Percentiles rank a stretch among this genome's conserved stretches.
These are phyloP conservation scores for Drosophila macrothrix DNA, from an alignment of 2,888 invertebrate genomes.

Conservation along the genomic window DNA sequence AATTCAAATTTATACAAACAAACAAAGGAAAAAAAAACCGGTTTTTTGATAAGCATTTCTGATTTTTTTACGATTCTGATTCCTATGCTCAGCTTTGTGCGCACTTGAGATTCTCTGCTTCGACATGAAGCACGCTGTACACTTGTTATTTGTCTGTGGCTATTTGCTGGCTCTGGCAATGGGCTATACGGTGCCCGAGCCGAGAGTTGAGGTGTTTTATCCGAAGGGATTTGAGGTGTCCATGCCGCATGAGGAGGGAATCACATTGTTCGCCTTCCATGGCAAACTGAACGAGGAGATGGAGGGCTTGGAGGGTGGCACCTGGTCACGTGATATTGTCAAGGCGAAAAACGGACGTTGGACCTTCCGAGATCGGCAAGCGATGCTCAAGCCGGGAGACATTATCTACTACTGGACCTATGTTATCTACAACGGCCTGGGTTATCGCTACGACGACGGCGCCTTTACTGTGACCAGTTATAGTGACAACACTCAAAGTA, in stretches of 20 bases:
- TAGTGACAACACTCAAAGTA: conserved; percentile 21
- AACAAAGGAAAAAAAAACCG: conserved; percentile 46
- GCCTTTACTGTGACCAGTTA: conserved; percentile 72
- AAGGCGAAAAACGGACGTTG: conserved; percentile 88
- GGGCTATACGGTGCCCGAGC: conserved; percentile 85
- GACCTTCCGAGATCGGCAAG: conserved; percentile 88
- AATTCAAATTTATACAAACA: not conserved
- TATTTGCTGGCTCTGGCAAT: conserved; percentile 22
- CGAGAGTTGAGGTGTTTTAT: conserved; percentile 85
- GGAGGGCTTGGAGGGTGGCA: conserved; percentile 89
- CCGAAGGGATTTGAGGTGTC: conserved; percentile 86
- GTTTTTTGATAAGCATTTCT: conserved; percentile 59
- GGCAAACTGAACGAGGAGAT: conserved; percentile 91
- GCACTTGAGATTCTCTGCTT: conserved; percentile 42
- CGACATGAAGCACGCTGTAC: conserved; percentile 36
- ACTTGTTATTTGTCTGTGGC: conserved; percentile 6
- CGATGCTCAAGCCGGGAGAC: conserved; percentile 88
- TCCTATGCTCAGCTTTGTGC: conserved; percentile 29
- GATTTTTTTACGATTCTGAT: conserved; percentile 18
- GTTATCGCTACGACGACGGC: conserved; percentile 87
- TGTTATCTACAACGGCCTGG: conserved; percentile 89
- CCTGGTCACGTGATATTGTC: conserved; percentile 88
- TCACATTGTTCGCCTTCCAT: conserved; percentile 90
- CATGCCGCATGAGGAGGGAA: conserved; percentile 88
- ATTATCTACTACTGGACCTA: conserved; percentile 91